Evolutionary conservation across 2,888 invertebrate genomes (phyloP), one percentile per base, ranked within the genome.

Genomic region (Hermodice carunculata): DNA sequence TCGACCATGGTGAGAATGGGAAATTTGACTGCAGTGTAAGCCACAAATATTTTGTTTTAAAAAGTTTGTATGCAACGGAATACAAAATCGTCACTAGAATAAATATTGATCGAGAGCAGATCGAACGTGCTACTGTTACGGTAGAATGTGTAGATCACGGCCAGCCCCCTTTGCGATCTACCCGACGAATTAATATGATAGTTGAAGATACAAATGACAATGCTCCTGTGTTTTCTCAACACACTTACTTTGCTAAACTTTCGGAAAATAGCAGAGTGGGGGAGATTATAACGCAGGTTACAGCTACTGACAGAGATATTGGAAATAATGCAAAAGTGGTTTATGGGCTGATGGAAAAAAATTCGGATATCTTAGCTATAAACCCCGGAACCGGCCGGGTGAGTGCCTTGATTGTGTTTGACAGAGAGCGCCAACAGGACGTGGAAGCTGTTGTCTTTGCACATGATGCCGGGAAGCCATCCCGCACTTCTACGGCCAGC

Each of bases 361-460:
- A 51, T 37, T 52, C 37, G 17, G 34, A 60, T 22, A 52, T 40
- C 28, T 96, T 96, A 81, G 90, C 90, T 65, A 91, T 96, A 40
- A 93, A 96, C 84, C 82, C 91, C 0, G 86, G 87, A 1, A 90
- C 92, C 0, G 96, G 96, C 0, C 85, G 92, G 34, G 92, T 96
- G 0, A 92, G 91, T 3, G 92, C 95, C 0, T 91, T 92, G 60
- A 89, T 91, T 0, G 90, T 93, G 0, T 96, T 96, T 81, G 96
- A 96, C 87, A 96, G 94, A 80, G 96, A 97, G 82, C 90, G 91
- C 65, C 90, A 92, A 61, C 93, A 91, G 80, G 90, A 92, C 58
- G 96, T 95, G 79, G 91, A 92, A 56, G 93, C 96, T 81, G 90
- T 91, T 0, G 87, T 96, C 17, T 90, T 90, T 77, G 95, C 95